These are phyloP conservation scores for Octodon degus DNA, from an alignment of 2,113 vertebrate genomes.

Conservation along the genomic window DNA sequence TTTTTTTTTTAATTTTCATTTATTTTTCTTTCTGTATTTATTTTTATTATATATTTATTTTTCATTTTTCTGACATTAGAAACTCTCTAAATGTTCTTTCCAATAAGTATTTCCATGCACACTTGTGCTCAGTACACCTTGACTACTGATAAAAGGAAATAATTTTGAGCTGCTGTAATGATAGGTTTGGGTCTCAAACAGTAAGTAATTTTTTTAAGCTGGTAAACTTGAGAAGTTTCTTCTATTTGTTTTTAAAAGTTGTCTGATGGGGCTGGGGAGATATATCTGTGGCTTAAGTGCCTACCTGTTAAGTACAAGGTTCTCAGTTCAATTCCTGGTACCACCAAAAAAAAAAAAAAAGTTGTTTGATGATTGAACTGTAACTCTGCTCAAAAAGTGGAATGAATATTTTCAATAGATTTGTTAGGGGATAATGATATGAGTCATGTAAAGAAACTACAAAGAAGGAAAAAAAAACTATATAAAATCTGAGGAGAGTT, in stretches of 20 bases:
- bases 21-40: no score
- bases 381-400: background rate
- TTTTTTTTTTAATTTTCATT: no score
- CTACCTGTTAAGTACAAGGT: no score
- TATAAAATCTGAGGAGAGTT: background rate
- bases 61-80: no score
- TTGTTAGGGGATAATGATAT: background rate
- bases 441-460: background rate
- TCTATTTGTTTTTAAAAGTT: conserved; percentile 20
- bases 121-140: background rate
- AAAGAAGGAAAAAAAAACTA: conserved; percentile 12
- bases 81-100: background rate
- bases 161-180: background rate
- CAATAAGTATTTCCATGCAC: background rate
- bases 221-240: conserved; percentile 2
- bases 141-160: conserved; percentile 12
- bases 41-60: no score
- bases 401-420: conserved; percentile 32
- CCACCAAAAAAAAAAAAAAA: no score
- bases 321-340: no score
- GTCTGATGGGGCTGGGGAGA: no score
- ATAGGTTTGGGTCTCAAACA: conserved; percentile 10
- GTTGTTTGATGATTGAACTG: background rate
- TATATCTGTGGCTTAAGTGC: no score
- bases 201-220: conserved; percentile 13